These are phyloP conservation scores for Halcyon smyrnensis DNA, from an alignment of 2,797 vertebrate genomes.

Conservation along the genomic window DNA sequence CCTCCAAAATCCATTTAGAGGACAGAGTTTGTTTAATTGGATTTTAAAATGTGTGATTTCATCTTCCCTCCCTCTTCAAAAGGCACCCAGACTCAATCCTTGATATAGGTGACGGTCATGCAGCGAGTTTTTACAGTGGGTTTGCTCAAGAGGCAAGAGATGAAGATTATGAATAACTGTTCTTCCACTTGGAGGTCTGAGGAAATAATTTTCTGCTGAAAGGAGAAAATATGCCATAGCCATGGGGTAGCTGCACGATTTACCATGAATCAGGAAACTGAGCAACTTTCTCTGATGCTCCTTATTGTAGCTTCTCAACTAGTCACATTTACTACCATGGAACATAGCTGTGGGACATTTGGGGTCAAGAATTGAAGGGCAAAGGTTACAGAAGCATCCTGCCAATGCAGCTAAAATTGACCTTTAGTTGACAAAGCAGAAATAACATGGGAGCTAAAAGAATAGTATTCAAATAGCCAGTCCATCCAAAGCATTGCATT, in stretches of 20 bases:
- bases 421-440: conserved; percentile 72
- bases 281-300: not conserved
- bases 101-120: not conserved
- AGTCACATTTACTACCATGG: not conserved
- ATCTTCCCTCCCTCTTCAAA: not conserved
- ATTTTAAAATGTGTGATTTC: not conserved
- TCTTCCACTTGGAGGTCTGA: not conserved
- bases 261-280: not conserved
- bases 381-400: conserved; percentile 69
- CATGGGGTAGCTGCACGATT: not conserved
- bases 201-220: not conserved
- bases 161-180: not conserved
- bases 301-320: not conserved
- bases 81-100: not conserved
- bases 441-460: conserved; percentile 26
- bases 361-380: conserved; percentile 59
- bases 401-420: conserved; percentile 53
- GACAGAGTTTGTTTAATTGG: not conserved
- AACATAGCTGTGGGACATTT: conserved; percentile 6
- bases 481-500: conserved; percentile 54
- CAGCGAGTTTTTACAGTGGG: not conserved
- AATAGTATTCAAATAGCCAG: conserved; percentile 55
- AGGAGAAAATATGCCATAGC: too few species aligned
- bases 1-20: not conserved
- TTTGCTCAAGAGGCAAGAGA: not conserved